phyloP scores from a whole-genome alignment of 1,140 invertebrate species.

The Drosophila persimilis region DNA sequence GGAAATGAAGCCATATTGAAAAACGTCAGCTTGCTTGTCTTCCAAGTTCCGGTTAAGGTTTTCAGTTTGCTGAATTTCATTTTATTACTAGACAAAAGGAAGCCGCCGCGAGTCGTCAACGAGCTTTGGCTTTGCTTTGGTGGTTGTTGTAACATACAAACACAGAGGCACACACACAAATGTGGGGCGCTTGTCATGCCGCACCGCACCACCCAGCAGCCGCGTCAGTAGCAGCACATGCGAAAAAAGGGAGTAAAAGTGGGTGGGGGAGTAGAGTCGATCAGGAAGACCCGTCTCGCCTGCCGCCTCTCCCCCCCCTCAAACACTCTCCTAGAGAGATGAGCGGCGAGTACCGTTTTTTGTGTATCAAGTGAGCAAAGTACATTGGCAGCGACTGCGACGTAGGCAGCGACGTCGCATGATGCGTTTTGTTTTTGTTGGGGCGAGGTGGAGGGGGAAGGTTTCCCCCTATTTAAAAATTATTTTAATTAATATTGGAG shows the following conservation, averaged over 20 bases:
- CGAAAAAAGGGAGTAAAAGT: conserved; percentile 53
- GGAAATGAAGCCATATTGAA: conserved; percentile 69
- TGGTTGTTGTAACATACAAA: conserved; percentile 67
- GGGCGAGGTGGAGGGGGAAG: background rate
- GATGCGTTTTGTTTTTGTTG: conserved; percentile 36
- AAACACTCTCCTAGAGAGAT: conserved; percentile 40
- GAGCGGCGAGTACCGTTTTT: conserved; percentile 50
- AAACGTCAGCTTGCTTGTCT: conserved; percentile 33
- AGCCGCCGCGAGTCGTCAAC: conserved; percentile 47
- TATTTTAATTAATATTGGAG: background rate
- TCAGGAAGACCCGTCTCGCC: conserved; percentile 33
- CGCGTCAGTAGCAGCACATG: conserved; percentile 23
- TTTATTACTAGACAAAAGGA: conserved; percentile 69
- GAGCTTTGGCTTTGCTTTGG: conserved; percentile 52
- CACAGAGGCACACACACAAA: conserved; percentile 37
- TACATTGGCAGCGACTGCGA: conserved; percentile 31
- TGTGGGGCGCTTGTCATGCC: conserved; percentile 50
- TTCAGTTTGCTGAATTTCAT: conserved; percentile 28
- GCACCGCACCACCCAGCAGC: conserved; percentile 34
- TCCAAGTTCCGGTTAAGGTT: conserved; percentile 64
- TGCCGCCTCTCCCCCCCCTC: background rate
- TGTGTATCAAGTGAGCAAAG: conserved; percentile 59
- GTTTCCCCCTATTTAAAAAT: background rate
- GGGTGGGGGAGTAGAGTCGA: conserved; percentile 47
- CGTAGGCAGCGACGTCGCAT: conserved; percentile 37